Evolutionary conservation across 2,113 vertebrate genomes (phyloP).

Genomic region (Phalacrocorax brasilianus): DNA sequence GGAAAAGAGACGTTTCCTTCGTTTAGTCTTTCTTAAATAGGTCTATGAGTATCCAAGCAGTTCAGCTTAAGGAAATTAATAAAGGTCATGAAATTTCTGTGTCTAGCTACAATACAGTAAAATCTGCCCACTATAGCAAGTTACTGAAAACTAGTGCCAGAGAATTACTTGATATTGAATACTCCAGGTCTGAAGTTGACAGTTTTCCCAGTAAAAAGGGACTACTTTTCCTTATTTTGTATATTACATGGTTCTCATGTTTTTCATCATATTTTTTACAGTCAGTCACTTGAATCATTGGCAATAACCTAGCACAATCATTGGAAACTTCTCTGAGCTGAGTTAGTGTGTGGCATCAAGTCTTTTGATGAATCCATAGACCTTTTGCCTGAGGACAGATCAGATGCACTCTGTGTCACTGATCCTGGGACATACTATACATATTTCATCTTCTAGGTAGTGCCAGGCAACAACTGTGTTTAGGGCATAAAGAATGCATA

Average conservation of each 20-base stretch:
- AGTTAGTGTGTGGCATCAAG: background rate
- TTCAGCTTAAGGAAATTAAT: background rate
- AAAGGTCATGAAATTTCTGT: background rate
- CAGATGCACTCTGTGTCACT: background rate
- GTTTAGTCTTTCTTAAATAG: background rate
- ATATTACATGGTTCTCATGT: constrained; percentile 20
- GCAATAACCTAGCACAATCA: background rate
- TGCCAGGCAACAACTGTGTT: background rate
- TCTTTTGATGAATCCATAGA: constrained; percentile 6
- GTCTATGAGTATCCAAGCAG: background rate
- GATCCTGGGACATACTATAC: background rate
- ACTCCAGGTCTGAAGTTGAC: background rate
- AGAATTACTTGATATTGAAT: background rate
- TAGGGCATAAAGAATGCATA: background rate
- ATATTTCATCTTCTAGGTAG: background rate
- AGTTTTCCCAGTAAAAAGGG: constrained; percentile 3
- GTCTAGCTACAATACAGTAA: background rate
- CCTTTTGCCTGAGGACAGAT: constrained; percentile 22
- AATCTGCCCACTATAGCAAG: background rate
- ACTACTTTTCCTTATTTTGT: constrained; percentile 29
- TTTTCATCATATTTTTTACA: constrained; percentile 41
- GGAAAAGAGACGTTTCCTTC: background rate
- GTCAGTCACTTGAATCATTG: background rate
- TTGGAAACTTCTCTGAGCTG: background rate
- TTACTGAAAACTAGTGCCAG: background rate